Evolutionary conservation across 2,797 vertebrate genomes (phyloP), one percentile per base, ranked within the genome.

Genomic region (Eospalax fontanierii): DNA sequence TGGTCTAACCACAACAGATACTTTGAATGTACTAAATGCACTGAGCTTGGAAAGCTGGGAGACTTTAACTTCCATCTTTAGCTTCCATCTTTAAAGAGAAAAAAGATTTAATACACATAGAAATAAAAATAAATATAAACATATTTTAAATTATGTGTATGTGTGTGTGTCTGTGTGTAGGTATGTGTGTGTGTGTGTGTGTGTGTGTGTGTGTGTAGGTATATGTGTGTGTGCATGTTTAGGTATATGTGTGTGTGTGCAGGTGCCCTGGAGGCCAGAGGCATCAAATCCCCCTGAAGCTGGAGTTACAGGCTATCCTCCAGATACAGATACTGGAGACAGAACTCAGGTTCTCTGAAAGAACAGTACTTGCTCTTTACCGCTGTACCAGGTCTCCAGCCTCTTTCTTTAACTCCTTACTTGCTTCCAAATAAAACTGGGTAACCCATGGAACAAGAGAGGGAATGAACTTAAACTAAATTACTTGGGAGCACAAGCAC

Each of bases 131-230:
- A 54, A 54, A 54, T 54, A 54, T 54, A 54, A 54, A 54, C 50
- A n/a, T n/a, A n/a, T n/a, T n/a, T n/a, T n/a, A n/a, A n/a, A n/a
- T n/a, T n/a, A n/a, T n/a, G n/a, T n/a, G n/a, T n/a, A n/a, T n/a
- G n/a, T 57, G 18, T 78, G 78, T 80, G 78, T 57, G 33, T 79
- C 46, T 79, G 76, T 79, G 50, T 24, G 50, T 38, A 8, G 16
- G 50, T 35, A 9, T 35, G 18, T n/a, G 46, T 16, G 4, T 2
- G 11, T 12, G 14, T 18, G 26, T 14, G 18, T 26, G 16, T 15
- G 8, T 4, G 18, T 11, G 28, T 18, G 12, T 7, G 4, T 50
- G 4, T 35, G n/a, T n/a, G n/a, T n/a, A n/a, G n/a, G n/a, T n/a
- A n/a, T n/a, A n/a, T n/a, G n/a, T n/a, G n/a, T n/a, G n/a, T n/a